Percentiles rank a stretch among this genome's conserved stretches.
Evolutionary conservation across 2,888 invertebrate genomes (phyloP).

Genomic region (Oscheius myriophilus): DNA sequence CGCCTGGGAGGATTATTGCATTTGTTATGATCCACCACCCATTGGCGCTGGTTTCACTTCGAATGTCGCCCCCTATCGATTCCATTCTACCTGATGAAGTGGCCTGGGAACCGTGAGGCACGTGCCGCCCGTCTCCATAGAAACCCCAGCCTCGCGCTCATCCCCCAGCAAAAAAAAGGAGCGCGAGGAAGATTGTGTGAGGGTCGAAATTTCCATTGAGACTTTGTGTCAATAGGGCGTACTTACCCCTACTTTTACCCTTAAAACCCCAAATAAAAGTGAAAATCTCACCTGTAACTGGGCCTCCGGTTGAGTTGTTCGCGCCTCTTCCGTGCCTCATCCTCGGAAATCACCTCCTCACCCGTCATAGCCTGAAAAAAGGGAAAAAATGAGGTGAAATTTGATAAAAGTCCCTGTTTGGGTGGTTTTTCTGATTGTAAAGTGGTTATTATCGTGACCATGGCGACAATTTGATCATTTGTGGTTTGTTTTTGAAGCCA

Average conservation of each 20-base stretch:
- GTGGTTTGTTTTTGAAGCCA: no score
- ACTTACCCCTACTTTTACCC: no score
- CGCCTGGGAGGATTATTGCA: no score
- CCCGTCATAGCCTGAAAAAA: conserved; percentile 46
- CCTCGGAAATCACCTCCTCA: conserved; percentile 64
- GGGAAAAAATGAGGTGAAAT: not conserved
- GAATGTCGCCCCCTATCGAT: conserved; percentile 5
- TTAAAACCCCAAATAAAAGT: not conserved
- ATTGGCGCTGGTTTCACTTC: not conserved
- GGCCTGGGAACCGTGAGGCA: not conserved
- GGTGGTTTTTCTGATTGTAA: no score
- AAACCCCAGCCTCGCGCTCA: conserved; percentile 14
- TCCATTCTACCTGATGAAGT: conserved; percentile 25
- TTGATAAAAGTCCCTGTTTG: no score
- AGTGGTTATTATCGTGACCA: no score
- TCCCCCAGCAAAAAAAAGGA: conserved; percentile 3
- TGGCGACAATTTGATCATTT: no score
- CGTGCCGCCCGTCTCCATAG: conserved; percentile 19
- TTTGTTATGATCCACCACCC: not conserved
- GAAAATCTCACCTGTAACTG: conserved; percentile 61
- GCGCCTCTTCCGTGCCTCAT: conserved; percentile 66
- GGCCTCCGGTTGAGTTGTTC: conserved; percentile 69
- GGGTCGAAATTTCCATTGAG: no score
- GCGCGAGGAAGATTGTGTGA: no score
- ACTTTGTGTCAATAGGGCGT: no score